Percentiles rank a stretch among this genome's conserved stretches.
Conservation (phyloP, 2,113 vertebrate genomes). For the Chloebia gouldiae region DNA sequence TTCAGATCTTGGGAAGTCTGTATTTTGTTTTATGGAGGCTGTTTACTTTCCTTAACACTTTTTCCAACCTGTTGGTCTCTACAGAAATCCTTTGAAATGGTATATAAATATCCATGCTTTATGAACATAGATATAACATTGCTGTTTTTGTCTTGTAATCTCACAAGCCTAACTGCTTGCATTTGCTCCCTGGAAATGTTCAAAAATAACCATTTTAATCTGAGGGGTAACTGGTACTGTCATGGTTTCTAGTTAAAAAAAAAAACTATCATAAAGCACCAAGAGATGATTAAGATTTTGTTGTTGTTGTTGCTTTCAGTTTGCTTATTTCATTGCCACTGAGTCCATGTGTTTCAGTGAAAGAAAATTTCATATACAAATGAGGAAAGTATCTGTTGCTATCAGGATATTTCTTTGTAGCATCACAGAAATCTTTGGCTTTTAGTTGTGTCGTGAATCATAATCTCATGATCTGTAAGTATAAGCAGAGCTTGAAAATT, state of each 20-base stretch:
- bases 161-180: not conserved
- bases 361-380: not conserved
- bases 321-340: not conserved
- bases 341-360: not conserved
- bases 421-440: not conserved
- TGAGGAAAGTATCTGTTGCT: not conserved
- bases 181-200: not conserved
- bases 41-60: not conserved
- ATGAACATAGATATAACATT: not conserved
- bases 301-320: not conserved
- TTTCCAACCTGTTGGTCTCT: not conserved
- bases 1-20: not conserved
- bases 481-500: not conserved
- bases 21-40: not conserved
- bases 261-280: not conserved
- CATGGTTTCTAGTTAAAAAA: not conserved
- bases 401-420: not conserved
- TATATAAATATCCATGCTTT: not conserved
- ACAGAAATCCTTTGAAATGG: not conserved
- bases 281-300: not conserved
- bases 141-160: not conserved
- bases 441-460: slow-evolving; percentile 11
- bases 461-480: slow-evolving; percentile 1
- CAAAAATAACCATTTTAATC: not conserved
- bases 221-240: not conserved